Base-by-base conservation (phyloP, 2,113 vertebrate genomes). In the Turdus rufiventris region DNA sequence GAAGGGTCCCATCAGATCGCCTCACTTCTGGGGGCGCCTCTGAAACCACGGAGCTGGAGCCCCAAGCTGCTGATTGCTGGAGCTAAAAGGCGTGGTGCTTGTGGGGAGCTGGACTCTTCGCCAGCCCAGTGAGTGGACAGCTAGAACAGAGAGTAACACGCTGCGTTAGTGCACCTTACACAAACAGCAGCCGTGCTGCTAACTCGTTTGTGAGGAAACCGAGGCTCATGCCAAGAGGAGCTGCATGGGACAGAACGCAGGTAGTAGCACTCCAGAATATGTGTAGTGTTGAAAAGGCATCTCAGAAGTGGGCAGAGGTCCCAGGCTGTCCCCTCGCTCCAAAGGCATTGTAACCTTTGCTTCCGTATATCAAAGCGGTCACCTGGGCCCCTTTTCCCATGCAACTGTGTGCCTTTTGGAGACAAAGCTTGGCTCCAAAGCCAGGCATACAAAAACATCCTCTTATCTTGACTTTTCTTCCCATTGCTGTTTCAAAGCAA, bases 401-500 rank as follows among this genome's bases (percentile, higher is more conserved):
- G 45, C 36, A 68, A 23, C n/a, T 56, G 14, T 36, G 24, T 61
- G 48, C 57, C 63, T 71, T 77, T 91, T 57, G 58, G 66, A 91
- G 91, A 73, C 36, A 4, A 77, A 71, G 60, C 40, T 60, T 74
- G 75, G 67, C 51, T 91, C 56, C 68, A 71, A 74, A 67, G 63
- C 51, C 50, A 51, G 16, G 50, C 9, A 29, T 29, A 51, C 56
- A 79, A 84, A 94, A 73, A 63, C 67, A 86, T 83, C 53, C 79
- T 45, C 77, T 90, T 92, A 77, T 83, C 88, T 86, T 94, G 90
- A 93, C 89, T 92, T 94, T 89, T 93, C 76, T 87, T 93, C 72
- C 88, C 62, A 20, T 51, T 93, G 73, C 95, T 92, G n/a, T 90
- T 97, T 89, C 60, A 88, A 95, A 92, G 62, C 81, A 96, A 97